Conservation (phyloP, 2,888 invertebrate genomes). For the Erannis defoliaria region DNA sequence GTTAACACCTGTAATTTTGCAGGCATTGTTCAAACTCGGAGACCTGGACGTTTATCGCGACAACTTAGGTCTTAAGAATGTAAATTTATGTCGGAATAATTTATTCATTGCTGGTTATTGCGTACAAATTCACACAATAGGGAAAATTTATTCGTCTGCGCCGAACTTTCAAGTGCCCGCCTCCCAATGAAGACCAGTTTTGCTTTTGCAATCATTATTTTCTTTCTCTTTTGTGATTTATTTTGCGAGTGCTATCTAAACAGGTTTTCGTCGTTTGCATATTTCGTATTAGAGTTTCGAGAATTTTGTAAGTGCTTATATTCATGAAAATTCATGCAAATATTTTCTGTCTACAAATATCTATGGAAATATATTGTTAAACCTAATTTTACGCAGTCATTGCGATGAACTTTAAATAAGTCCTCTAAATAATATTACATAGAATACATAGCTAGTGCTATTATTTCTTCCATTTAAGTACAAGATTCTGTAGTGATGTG, state of each 20-base stretch:
- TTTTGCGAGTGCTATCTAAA: constrained; percentile 33
- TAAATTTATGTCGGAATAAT: constrained; percentile 69
- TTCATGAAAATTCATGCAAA: constrained; percentile 22
- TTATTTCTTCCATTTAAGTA: too few species aligned
- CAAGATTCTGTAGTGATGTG: too few species aligned
- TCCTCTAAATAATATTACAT: too few species aligned
- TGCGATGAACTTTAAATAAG: not conserved
- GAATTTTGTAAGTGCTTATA: constrained; percentile 21
- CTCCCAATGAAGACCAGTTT: constrained; percentile 48
- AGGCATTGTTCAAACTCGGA: constrained; percentile 40
- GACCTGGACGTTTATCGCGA: constrained; percentile 51
- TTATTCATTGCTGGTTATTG: constrained; percentile 73
- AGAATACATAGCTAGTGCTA: too few species aligned
- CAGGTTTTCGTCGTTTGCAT: constrained; percentile 37
- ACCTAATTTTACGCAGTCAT: constrained; percentile 3
- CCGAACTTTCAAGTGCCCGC: constrained; percentile 58
- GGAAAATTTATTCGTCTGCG: constrained; percentile 67
- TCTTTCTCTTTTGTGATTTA: constrained; percentile 46
- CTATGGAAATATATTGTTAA: constrained; percentile 1
- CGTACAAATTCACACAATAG: constrained; percentile 70
- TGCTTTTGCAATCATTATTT: constrained; percentile 59
- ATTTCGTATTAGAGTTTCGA: constrained; percentile 32
- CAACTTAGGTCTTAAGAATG: constrained; percentile 60
- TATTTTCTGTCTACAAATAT: constrained; percentile 17
- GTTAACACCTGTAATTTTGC: constrained; percentile 26